phyloP scores from a whole-genome alignment of 2,113 vertebrate species.

The Sylvia atricapilla region DNA sequence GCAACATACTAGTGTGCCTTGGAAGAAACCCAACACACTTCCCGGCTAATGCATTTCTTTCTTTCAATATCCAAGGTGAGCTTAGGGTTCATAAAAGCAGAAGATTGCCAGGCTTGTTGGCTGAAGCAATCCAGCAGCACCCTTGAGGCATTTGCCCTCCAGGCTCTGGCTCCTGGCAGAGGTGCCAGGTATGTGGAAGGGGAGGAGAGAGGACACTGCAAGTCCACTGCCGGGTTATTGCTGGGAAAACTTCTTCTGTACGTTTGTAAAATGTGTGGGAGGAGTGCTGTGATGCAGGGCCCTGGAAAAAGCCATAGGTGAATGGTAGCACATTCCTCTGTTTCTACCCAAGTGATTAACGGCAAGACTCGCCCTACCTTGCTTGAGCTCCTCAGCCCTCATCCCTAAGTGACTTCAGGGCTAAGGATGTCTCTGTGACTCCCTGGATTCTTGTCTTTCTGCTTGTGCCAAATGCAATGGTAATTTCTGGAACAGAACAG shows the following conservation, averaged over 20 bases:
- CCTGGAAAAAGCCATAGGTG: not conserved
- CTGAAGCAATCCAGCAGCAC: not conserved
- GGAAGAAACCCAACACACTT: not conserved
- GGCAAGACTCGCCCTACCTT: not conserved
- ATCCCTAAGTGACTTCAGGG: not conserved
- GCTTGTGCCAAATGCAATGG: not conserved
- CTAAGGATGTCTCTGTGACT: not conserved
- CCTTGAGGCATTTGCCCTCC: not conserved
- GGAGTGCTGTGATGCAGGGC: not conserved
- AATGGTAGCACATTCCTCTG: not conserved
- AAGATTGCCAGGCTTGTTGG: not conserved
- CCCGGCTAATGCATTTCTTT: not conserved
- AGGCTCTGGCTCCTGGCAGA: not conserved
- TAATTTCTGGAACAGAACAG: not conserved
- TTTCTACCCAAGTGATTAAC: not conserved
- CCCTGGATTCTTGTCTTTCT: not conserved
- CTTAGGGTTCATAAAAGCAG: not conserved
- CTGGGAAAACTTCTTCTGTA: not conserved
- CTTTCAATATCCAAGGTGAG: conserved; percentile 30
- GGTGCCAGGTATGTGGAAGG: not conserved
- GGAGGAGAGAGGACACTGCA: not conserved
- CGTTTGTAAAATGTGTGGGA: not conserved
- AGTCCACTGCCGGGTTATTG: accelerated
- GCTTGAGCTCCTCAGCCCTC: not conserved
- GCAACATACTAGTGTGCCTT: not conserved